A percentile compares a stretch with the other conserved stretches of the same genome.
Evolutionary conservation across 2,888 invertebrate species (phyloP).

Genomic region (Entomobrya multifasciata): DNA sequence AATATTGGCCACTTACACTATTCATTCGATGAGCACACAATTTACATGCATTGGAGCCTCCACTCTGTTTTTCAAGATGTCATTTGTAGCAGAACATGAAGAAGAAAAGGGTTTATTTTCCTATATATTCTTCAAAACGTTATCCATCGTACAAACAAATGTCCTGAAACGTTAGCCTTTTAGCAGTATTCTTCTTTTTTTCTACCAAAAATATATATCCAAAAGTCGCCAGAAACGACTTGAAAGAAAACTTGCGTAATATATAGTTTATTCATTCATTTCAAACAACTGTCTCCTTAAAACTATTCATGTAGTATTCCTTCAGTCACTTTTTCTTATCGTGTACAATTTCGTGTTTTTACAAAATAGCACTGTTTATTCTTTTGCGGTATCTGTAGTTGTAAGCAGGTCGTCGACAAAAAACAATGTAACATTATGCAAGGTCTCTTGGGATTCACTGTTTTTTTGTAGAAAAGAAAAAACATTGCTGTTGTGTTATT

Average conservation of each 20-base stretch:
- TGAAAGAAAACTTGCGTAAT: constrained; percentile 1
- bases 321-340: neutral
- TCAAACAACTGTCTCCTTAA: neutral
- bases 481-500: neutral
- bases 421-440: constrained; percentile 32
- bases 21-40: constrained; percentile 24
- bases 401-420: constrained; percentile 57
- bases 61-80: constrained; percentile 6
- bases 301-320: neutral
- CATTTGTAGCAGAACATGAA: neutral
- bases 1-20: constrained; percentile 10
- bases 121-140: too few relatives aligned
- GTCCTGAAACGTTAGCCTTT: too few relatives aligned
- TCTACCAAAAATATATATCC: too few relatives aligned
- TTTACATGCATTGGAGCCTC: constrained; percentile 24
- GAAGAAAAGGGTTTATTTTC: neutral
- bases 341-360: neutral
- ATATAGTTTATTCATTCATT: constrained; percentile 31
- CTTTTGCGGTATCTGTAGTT: constrained; percentile 23
- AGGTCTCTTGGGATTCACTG: constrained; percentile 54
- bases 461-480: constrained; percentile 29
- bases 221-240: too few relatives aligned
- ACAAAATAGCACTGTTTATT: constrained; percentile 11
- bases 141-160: too few relatives aligned
- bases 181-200: too few relatives aligned